Evolutionary conservation across 2,888 invertebrate species (phyloP).

Genomic region (Theretra japonica): DNA sequence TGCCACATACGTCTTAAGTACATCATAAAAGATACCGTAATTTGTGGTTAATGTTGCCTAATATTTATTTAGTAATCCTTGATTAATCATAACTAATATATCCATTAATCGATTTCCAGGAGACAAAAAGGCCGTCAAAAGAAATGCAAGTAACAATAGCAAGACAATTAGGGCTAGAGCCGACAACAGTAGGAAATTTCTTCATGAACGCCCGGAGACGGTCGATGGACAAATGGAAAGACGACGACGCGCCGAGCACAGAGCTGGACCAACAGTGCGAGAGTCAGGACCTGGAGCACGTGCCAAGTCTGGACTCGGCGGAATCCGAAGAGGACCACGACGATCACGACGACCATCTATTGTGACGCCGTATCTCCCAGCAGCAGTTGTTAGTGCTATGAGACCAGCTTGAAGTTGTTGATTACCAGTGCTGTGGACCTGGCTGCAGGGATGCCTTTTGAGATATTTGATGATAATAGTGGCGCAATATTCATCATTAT

Average conservation of each 20-base stretch:
- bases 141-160: constrained; percentile 99
- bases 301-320: constrained; percentile 74
- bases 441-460: neutral
- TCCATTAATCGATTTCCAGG: constrained; percentile 85
- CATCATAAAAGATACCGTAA: no score
- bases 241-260: constrained; percentile 91
- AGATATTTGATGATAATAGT: neutral
- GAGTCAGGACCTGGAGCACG: constrained; percentile 78
- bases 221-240: constrained; percentile 99
- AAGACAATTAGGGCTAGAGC: constrained; percentile 97
- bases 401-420: constrained; percentile 64
- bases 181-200: constrained; percentile 99
- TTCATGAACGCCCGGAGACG: constrained; percentile 99
- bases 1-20: no score
- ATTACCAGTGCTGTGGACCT: constrained; percentile 39
- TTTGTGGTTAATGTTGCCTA: no score
- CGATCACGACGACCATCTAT: constrained; percentile 77
- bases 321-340: constrained; percentile 80
- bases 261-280: constrained; percentile 83
- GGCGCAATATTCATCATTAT: neutral
- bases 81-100: no score
- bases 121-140: constrained; percentile 99
- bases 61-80: no score
- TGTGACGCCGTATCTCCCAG: constrained; percentile 81
- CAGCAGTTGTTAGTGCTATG: constrained; percentile 80